Conservation (phyloP, 35 echinoderm and acorn worm genomes). For the Apostichopus japonicus region DNA sequence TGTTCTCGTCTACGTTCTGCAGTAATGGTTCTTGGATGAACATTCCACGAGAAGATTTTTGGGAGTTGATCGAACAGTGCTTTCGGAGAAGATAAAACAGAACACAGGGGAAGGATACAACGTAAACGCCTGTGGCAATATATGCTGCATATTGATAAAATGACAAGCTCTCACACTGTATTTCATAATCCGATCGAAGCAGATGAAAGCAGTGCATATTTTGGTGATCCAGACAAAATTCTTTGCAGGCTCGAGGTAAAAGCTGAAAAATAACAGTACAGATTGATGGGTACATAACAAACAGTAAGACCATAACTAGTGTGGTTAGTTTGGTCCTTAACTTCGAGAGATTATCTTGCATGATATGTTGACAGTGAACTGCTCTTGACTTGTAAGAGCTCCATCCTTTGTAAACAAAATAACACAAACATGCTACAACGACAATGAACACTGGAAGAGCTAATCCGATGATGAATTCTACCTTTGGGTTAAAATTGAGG, state of each 20-base stretch:
- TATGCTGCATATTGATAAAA: neutral
- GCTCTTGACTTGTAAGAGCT: neutral
- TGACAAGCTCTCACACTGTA: neutral
- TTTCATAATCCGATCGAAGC: neutral
- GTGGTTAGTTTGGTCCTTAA: neutral
- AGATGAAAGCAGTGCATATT: neutral
- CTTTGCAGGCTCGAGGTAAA: neutral
- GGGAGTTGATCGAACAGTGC: neutral
- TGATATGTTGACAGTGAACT: neutral
- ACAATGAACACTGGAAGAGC: neutral
- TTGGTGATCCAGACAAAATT: neutral
- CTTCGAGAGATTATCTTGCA: neutral
- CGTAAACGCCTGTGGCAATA: neutral
- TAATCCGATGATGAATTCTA: neutral
- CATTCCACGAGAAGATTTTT: no score
- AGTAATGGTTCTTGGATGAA: no score
- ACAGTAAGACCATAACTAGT: neutral
- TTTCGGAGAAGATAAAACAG: constrained; percentile 2
- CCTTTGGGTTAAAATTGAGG: neutral
- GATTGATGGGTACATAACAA: neutral
- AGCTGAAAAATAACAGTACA: neutral
- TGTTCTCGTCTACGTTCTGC: neutral
- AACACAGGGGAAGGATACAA: neutral
- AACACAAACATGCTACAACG: neutral
- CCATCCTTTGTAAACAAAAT: neutral